Percentiles rank a stretch among this genome's conserved stretches.
phyloP scores from a whole-genome alignment of 2,113 vertebrate species.

The Otus sunia region DNA sequence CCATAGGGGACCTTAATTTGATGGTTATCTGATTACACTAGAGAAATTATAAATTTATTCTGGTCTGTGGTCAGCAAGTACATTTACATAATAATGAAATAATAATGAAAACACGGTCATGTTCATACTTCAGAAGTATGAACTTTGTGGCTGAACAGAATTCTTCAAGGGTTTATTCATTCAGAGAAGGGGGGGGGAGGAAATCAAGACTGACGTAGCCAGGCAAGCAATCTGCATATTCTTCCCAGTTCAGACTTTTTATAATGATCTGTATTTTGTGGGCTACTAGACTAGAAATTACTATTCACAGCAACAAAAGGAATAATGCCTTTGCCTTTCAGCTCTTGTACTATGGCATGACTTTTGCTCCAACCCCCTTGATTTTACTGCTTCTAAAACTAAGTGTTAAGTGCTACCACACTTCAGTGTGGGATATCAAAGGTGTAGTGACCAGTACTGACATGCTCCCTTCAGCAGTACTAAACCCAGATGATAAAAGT shows the following conservation, averaged over 20 bases:
- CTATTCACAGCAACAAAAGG: background rate
- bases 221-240: background rate
- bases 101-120: background rate
- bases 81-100: background rate
- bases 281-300: background rate
- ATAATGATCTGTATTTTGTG: background rate
- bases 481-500: background rate
- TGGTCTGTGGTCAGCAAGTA: background rate
- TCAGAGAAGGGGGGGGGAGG: background rate
- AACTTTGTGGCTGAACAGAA: background rate
- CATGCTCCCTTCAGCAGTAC: background rate
- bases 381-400: background rate
- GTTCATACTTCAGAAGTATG: background rate
- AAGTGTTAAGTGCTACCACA: background rate
- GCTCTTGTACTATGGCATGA: background rate
- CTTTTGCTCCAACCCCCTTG: background rate
- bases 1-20: background rate
- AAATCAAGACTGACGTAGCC: background rate
- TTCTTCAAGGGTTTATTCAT: background rate
- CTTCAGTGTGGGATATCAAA: background rate
- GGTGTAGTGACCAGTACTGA: background rate
- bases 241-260: background rate
- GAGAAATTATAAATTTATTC: background rate
- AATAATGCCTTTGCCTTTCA: background rate
- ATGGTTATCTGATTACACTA: background rate